A percentile compares a stretch with the other conserved stretches of the same genome.
phyloP scores from a whole-genome alignment of 2,888 invertebrate species.

The Scelioninae gen. 2 region DNA sequence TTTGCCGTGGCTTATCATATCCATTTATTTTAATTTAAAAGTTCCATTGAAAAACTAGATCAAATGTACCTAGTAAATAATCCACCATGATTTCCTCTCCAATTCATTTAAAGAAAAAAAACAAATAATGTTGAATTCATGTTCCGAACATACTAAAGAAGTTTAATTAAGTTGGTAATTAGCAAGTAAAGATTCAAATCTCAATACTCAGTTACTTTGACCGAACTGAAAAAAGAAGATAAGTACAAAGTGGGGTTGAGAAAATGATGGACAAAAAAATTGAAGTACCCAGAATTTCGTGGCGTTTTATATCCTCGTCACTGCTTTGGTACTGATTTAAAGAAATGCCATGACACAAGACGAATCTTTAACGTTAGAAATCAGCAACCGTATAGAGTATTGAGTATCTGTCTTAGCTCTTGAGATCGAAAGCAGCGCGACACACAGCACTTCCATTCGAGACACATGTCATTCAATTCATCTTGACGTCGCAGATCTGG shows the following conservation, averaged over 20 bases:
- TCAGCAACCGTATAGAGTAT: conserved; percentile 57
- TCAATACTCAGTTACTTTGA: neutral
- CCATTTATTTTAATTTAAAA: too few relatives aligned
- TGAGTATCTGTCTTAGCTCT: conserved; percentile 51
- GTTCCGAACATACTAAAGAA: neutral
- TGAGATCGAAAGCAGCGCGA: conserved; percentile 27
- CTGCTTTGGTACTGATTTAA: conserved; percentile 43
- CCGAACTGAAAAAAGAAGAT: neutral
- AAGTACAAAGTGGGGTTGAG: neutral
- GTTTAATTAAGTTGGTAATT: conserved; percentile 19
- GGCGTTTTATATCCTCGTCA: conserved; percentile 28
- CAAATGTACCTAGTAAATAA: too few relatives aligned
- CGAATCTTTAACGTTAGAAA: conserved; percentile 56
- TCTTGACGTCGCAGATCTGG: conserved; percentile 30
- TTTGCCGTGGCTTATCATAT: too few relatives aligned
- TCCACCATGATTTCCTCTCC: too few relatives aligned
- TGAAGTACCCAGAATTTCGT: conserved; percentile 5
- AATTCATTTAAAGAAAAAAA: too few relatives aligned
- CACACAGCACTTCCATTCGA: conserved; percentile 55
- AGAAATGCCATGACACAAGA: conserved; percentile 39
- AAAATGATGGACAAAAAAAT: neutral
- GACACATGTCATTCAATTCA: conserved; percentile 55
- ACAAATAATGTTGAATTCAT: too few relatives aligned
- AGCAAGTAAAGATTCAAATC: conserved; percentile 6
- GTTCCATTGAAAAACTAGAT: too few relatives aligned